Evolutionary conservation across 2,113 vertebrate genomes (phyloP).

Genomic region (Piaya cayana): DNA sequence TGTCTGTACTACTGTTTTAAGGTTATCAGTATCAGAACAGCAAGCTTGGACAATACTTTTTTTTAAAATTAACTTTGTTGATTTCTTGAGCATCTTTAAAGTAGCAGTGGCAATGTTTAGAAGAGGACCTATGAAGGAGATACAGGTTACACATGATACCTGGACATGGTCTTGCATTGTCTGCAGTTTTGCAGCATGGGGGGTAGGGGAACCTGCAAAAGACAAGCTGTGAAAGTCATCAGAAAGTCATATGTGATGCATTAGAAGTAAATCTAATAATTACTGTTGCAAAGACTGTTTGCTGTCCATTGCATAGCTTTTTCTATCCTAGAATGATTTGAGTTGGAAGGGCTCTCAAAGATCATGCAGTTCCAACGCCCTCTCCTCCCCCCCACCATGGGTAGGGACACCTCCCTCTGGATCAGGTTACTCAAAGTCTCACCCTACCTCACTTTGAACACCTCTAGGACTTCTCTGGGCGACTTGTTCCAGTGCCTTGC

Average conservation of each 20-base stretch:
- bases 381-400: too few species aligned
- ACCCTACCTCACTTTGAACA: too few species aligned
- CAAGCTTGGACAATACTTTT: neutral
- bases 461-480: too few species aligned
- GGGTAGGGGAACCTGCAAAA: neutral
- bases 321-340: neutral
- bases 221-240: neutral
- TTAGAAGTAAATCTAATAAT: neutral
- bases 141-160: accelerated
- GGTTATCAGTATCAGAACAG: neutral
- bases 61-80: neutral
- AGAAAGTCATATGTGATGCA: accelerated
- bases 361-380: too few species aligned
- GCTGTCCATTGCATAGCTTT: neutral
- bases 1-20: neutral
- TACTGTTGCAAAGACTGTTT: neutral
- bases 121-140: neutral
- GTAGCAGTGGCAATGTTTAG: neutral
- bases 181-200: neutral
- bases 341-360: too few species aligned
- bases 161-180: neutral
- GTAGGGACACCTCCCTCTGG: too few species aligned
- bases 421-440: too few species aligned
- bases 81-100: neutral
- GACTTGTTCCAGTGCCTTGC: too few species aligned